These are phyloP conservation scores for Acanthosoma haemorrhoidale DNA, from an alignment of 2,888 invertebrate species.

Conservation along the genomic window DNA sequence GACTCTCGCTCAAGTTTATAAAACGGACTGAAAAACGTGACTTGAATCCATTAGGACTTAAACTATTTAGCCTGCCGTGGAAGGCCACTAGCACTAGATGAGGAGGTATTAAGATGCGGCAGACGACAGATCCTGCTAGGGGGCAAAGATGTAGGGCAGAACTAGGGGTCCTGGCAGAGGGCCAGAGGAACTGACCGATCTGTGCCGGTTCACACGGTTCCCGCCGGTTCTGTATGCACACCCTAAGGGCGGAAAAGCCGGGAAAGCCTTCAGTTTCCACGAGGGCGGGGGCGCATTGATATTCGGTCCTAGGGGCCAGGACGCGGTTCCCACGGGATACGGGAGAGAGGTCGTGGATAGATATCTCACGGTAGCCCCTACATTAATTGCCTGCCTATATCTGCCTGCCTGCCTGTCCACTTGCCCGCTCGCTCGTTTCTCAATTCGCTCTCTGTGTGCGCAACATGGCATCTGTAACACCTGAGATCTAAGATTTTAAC, in stretches of 20 bases:
- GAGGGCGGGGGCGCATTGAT: background rate
- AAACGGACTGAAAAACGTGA: too few relatives aligned
- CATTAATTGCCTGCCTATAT: too few relatives aligned
- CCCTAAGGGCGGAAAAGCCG: background rate
- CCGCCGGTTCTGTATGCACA: background rate
- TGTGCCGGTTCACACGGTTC: conserved; percentile 3
- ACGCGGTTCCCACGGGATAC: conserved; percentile 2
- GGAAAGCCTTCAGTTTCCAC: background rate
- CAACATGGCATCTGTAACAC: too few relatives aligned
- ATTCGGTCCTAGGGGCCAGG: background rate
- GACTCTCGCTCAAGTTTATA: too few relatives aligned
- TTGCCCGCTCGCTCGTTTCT: too few relatives aligned
- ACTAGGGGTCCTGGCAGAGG: background rate
- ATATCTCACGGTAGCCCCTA: background rate
- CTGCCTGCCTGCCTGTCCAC: too few relatives aligned
- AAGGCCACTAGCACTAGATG: too few relatives aligned
- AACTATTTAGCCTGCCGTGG: too few relatives aligned
- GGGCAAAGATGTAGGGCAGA: conserved; percentile 4
- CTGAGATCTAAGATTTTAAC: too few relatives aligned
- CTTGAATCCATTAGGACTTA: too few relatives aligned
- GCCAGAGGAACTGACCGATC: too few relatives aligned
- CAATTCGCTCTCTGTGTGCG: too few relatives aligned
- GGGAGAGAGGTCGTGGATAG: background rate
- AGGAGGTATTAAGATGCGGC: background rate
- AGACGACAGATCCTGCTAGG: background rate